phyloP scores from a whole-genome alignment of 2,113 vertebrate genomes.

The Mobula hypostoma region DNA sequence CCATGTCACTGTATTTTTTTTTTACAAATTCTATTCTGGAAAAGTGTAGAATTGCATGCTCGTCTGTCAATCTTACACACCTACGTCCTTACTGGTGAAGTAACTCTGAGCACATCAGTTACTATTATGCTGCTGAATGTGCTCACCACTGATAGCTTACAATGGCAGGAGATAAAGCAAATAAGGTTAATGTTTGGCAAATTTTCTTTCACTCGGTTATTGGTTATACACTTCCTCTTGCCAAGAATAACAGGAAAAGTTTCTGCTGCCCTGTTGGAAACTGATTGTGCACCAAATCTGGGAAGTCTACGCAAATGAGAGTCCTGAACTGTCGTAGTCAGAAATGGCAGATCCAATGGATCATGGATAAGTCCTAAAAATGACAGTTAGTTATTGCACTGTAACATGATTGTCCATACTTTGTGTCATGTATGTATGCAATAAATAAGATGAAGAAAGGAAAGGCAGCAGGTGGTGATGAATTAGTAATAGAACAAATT shows the following conservation, averaged over 20 bases:
- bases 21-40: no score
- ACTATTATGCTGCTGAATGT: no score
- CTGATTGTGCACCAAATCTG: background rate
- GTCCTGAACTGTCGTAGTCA: background rate
- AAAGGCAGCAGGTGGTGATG: no score
- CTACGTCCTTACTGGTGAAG: no score
- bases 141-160: no score
- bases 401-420: background rate
- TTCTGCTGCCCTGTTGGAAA: background rate
- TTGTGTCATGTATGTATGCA: background rate
- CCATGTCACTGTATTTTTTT: no score
- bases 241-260: background rate
- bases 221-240: background rate
- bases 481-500: no score
- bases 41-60: no score
- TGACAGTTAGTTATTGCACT: background rate
- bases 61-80: no score
- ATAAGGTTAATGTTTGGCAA: background rate
- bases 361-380: background rate
- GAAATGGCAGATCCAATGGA: background rate
- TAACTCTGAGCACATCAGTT: no score
- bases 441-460: no score
- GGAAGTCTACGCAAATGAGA: background rate
- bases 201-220: background rate
- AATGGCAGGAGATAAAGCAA: background rate